phyloP scores from a whole-genome alignment of 1,140 invertebrate genomes.

The Cydia strobilella region DNA sequence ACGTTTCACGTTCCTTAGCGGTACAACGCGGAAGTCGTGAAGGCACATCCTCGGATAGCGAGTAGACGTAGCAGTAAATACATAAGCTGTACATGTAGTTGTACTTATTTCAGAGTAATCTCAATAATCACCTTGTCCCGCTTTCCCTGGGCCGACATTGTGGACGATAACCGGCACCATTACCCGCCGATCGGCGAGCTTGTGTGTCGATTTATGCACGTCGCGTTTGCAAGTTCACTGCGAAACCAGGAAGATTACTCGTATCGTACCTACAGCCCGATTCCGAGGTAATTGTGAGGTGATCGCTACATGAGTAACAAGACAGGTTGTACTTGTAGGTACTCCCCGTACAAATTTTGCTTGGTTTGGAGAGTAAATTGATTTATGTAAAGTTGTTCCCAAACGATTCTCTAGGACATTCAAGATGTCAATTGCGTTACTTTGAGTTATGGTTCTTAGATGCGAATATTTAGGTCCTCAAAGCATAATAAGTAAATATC shows the following conservation, averaged over 20 bases:
- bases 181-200: not conserved
- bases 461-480: no score
- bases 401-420: no score
- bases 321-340: no score
- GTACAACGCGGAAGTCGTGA: not conserved
- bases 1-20: not conserved
- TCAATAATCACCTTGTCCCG: conserved; percentile 21
- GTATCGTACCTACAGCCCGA: no score
- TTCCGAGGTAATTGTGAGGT: no score
- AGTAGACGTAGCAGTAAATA: conserved; percentile 5
- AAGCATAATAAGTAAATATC: no score
- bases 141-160: conserved; percentile 9
- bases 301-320: no score
- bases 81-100: not conserved
- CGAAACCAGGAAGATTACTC: not conserved
- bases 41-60: not conserved
- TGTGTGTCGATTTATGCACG: not conserved
- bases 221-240: not conserved
- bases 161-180: conserved; percentile 6
- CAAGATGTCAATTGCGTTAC: no score
- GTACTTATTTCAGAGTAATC: conserved; percentile 15
- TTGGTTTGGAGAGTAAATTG: no score
- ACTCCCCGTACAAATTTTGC: no score
- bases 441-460: no score
- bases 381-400: no score